Evolutionary conservation across 2,888 invertebrate genomes (phyloP).

Genomic region (Dermolepida albohirtum): DNA sequence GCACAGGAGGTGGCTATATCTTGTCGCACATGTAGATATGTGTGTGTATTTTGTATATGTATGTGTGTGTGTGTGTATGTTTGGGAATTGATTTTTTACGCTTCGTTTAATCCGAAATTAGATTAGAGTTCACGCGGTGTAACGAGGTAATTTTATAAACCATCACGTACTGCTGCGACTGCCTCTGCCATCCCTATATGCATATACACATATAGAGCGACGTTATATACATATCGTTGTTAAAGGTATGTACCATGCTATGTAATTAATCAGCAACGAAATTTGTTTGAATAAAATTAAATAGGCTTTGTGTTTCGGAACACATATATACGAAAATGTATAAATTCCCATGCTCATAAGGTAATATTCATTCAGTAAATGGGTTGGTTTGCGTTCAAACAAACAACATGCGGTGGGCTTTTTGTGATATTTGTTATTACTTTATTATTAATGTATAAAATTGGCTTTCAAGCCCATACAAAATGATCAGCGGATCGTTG

Average conservation of each 20-base stretch:
- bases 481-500: no score
- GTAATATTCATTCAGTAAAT: not conserved
- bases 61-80: slow-evolving; percentile 21
- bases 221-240: slow-evolving; percentile 17
- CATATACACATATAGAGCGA: not conserved
- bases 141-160: slow-evolving; percentile 39
- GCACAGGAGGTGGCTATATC: slow-evolving; percentile 32
- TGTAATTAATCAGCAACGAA: slow-evolving; percentile 36
- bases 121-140: slow-evolving; percentile 37
- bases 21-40: slow-evolving; percentile 8
- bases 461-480: no score
- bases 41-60: slow-evolving; percentile 16
- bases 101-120: slow-evolving; percentile 41
- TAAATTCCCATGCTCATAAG: slow-evolving; percentile 1
- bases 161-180: slow-evolving; percentile 32
- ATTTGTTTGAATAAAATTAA: slow-evolving; percentile 40
- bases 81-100: slow-evolving; percentile 39
- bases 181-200: not conserved
- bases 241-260: slow-evolving; percentile 22
- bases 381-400: no score
- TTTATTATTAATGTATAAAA: no score
- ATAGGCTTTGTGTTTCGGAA: slow-evolving; percentile 23
- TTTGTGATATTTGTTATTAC: no score
- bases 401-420: no score
- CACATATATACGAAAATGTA: slow-evolving; percentile 9